Percentiles rank a stretch among this genome's conserved stretches.
phyloP scores from a whole-genome alignment of 2,888 invertebrate species.

The Apocheima hispidaria region DNA sequence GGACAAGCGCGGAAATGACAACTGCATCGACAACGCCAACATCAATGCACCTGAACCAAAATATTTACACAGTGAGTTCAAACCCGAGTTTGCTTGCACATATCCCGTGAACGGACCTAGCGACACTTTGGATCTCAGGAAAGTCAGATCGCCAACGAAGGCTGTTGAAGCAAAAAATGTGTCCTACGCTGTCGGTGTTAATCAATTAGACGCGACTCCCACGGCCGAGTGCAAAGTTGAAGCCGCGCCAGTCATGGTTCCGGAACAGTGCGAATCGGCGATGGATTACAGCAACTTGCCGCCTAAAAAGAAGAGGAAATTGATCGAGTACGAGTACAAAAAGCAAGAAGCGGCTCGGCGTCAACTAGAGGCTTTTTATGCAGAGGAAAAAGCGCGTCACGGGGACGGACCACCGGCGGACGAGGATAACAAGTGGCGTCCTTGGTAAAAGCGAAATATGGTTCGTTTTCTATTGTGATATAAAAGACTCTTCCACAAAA shows the following conservation, averaged over 20 bases:
- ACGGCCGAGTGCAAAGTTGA: conserved; percentile 66
- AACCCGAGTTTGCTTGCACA: conserved; percentile 64
- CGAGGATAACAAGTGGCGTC: conserved; percentile 78
- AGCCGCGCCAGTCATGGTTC: conserved; percentile 60
- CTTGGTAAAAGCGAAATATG: conserved; percentile 63
- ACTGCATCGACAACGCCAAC: conserved; percentile 58
- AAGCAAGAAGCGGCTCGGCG: conserved; percentile 81
- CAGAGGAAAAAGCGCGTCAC: conserved; percentile 68
- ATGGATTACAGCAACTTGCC: conserved; percentile 84
- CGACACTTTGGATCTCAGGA: conserved; percentile 78
- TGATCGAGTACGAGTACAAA: conserved; percentile 84
- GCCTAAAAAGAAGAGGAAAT: conserved; percentile 84
- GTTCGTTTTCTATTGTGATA: conserved; percentile 59
- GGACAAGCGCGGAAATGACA: conserved; percentile 79
- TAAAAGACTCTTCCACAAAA: conserved; percentile 79
- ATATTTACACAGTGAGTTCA: conserved; percentile 72
- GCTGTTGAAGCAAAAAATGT: conserved; percentile 57
- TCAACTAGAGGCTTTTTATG: conserved; percentile 74
- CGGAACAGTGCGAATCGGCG: conserved; percentile 80
- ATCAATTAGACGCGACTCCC: conserved; percentile 63
- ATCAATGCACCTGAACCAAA: conserved; percentile 63
- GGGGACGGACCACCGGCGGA: conserved; percentile 68
- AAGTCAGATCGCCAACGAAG: conserved; percentile 77
- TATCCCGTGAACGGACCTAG: conserved; percentile 59
- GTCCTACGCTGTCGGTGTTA: conserved; percentile 51